phyloP scores from a whole-genome alignment of 2,797 vertebrate species.

The Sebastes elongatus region DNA sequence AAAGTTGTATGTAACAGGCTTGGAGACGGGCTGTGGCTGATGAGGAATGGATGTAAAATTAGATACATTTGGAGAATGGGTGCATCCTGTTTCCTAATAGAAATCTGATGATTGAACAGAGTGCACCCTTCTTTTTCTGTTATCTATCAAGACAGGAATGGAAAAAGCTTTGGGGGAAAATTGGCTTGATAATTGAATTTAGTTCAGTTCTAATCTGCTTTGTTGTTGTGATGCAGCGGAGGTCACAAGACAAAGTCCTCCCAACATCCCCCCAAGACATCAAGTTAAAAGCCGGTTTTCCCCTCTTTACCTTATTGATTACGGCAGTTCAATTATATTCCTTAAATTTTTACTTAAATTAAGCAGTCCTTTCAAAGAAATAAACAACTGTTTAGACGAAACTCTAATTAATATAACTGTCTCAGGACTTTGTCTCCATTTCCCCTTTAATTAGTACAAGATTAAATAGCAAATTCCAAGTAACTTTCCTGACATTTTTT shows the following conservation, averaged over 20 bases:
- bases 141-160: neutral
- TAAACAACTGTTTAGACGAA: too few relatives aligned
- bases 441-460: too few relatives aligned
- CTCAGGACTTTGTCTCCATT: too few relatives aligned
- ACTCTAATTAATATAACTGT: too few relatives aligned
- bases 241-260: neutral
- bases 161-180: neutral
- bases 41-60: neutral
- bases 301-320: neutral
- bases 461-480: too few relatives aligned
- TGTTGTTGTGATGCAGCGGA: neutral
- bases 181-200: neutral
- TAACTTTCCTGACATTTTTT: too few relatives aligned
- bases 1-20: neutral
- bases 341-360: too few relatives aligned
- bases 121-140: neutral
- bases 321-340: too few relatives aligned
- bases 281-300: neutral
- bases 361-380: too few relatives aligned
- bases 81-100: neutral
- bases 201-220: neutral
- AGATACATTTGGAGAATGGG: neutral
- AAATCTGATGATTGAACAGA: neutral
- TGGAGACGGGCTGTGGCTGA: neutral
- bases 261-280: neutral